A percentile compares a stretch with the other conserved stretches of the same genome.
Conservation (phyloP, 2,797 vertebrate genomes). For the Betta splendens region DNA sequence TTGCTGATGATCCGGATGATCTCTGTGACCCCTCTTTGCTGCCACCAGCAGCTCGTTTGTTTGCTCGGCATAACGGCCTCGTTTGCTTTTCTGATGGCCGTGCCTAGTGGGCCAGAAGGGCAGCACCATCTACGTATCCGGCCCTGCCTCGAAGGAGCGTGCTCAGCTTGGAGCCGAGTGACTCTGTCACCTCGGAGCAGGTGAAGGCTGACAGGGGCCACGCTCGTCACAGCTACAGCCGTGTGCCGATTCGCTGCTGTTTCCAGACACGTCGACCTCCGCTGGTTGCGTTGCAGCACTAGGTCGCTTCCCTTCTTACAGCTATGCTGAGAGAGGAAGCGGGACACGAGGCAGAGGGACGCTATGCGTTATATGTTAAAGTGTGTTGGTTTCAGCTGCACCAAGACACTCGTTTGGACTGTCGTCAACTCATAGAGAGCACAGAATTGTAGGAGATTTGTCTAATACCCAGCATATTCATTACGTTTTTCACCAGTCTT, state of each 20-base stretch:
- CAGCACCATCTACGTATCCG: conserved; percentile 43
- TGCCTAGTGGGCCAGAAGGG: conserved; percentile 42
- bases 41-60: conserved; percentile 34
- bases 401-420: conserved; percentile 20
- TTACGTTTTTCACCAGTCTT: conserved; percentile 7
- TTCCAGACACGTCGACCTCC: conserved; percentile 49
- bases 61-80: conserved; percentile 24
- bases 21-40: conserved; percentile 21
- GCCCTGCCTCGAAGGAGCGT: conserved; percentile 24
- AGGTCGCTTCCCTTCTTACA: conserved; percentile 40
- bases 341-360: conserved; percentile 75
- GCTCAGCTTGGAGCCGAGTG: conserved; percentile 19
- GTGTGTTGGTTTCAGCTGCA: conserved; percentile 50
- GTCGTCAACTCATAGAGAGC: conserved; percentile 14
- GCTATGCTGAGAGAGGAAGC: conserved; percentile 69
- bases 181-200: conserved; percentile 28
- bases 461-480: neutral
- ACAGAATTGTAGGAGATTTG: conserved; percentile 11
- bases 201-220: conserved; percentile 37
- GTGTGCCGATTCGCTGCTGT: conserved; percentile 66
- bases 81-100: conserved; percentile 45
- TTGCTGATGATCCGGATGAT: conserved; percentile 36
- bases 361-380: conserved; percentile 64
- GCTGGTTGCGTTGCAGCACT: conserved; percentile 36
- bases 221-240: conserved; percentile 40